A percentile compares a stretch with the other conserved stretches of the same genome.
phyloP scores from a whole-genome alignment of 2,797 vertebrate species.

The Esox lucius region DNA sequence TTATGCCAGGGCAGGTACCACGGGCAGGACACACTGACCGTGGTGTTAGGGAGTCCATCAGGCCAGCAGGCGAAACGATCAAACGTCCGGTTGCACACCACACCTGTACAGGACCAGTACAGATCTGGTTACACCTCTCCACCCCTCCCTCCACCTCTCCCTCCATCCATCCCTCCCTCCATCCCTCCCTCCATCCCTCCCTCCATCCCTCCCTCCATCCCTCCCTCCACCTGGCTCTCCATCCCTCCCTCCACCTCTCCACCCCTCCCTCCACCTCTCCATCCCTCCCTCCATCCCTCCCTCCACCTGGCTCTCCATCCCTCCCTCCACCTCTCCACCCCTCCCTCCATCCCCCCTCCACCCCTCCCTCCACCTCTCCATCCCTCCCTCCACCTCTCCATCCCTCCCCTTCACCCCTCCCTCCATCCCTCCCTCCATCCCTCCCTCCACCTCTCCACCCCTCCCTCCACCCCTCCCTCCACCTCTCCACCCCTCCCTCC shows the following conservation, averaged over 20 bases:
- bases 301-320: too few species aligned
- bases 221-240: too few species aligned
- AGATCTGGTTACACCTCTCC: not conserved
- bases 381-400: not conserved
- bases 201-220: slow-evolving; percentile 21
- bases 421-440: not conserved
- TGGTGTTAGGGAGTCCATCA: slow-evolving; percentile 87
- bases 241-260: too few species aligned
- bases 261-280: too few species aligned
- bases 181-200: slow-evolving; percentile 38
- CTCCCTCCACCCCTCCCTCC: not conserved
- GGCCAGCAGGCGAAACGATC: slow-evolving; percentile 95
- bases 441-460: slow-evolving; percentile 46
- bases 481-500: not conserved
- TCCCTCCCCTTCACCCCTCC: not conserved
- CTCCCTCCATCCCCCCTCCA: not conserved
- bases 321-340: too few species aligned
- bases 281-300: too few species aligned
- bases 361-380: not conserved
- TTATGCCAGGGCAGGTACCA: slow-evolving; percentile 95
- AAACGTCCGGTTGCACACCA: slow-evolving; percentile 89
- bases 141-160: slow-evolving; percentile 50
- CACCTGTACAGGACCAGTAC: slow-evolving; percentile 49
- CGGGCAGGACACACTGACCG: slow-evolving; percentile 85
- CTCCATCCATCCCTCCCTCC: not conserved